phyloP scores from a whole-genome alignment of 1,140 invertebrate genomes.

The silkworm (Bombyx mori) region ASM3026992v2 NC_085109.1:2520501-2521000 shows the following conservation, averaged over 20 bases:
- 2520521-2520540: conserved; percentile 89
- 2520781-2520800: no score
- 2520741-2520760: no score
- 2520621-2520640: conserved; percentile 74
- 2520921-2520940: no score
- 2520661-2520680: conserved; percentile 2
- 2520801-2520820: no score
- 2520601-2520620: conserved; percentile 89
- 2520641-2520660: conserved; percentile 1
- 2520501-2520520: conserved; percentile 95
- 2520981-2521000: background rate
- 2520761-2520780: no score
- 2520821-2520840: no score
- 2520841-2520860: no score
- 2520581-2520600: conserved; percentile 91
- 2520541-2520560: conserved; percentile 85
- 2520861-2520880: no score
- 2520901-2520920: no score
- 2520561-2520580: conserved; percentile 98
- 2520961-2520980: no score
- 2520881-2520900: no score
- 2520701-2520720: background rate
- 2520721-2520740: background rate
- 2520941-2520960: no score
- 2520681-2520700: background rate